A percentile compares a stretch with the other conserved stretches of the same genome.
Evolutionary conservation across 2,113 vertebrate species (phyloP).

Genomic region (Lagopus leucura): DNA sequence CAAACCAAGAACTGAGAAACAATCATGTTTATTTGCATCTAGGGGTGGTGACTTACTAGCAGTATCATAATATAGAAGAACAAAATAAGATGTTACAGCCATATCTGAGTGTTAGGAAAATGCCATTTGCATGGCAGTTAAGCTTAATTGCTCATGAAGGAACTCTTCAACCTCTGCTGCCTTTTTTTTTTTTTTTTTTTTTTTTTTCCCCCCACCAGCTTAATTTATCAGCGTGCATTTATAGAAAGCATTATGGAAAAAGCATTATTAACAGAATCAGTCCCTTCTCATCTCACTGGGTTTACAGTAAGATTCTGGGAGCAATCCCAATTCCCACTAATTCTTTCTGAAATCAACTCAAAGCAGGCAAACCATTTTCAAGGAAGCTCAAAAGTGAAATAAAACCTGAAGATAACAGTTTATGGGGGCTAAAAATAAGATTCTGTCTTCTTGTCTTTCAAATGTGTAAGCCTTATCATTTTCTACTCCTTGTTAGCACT

Average conservation of each 20-base stretch:
- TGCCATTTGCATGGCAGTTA: neutral
- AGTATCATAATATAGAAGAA: neutral
- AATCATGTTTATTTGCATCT: neutral
- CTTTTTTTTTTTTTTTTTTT: neutral
- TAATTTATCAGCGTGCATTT: neutral
- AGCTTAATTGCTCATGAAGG: neutral
- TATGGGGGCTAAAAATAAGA: neutral
- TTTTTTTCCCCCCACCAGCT: neutral
- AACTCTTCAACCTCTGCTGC: neutral
- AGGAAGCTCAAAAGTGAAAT: neutral
- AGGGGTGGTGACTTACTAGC: neutral
- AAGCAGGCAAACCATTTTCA: neutral
- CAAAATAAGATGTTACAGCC: accelerated
- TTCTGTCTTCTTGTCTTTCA: neutral
- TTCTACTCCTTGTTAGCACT: neutral
- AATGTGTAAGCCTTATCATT: neutral
- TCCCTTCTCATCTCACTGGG: neutral
- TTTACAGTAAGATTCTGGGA: neutral
- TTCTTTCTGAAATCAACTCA: neutral
- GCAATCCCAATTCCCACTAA: neutral
- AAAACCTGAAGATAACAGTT: neutral
- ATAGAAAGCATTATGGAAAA: neutral
- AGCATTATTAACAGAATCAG: neutral
- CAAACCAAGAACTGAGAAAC: neutral
- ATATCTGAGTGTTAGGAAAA: neutral